Evolutionary conservation across 1,140 invertebrate genomes (phyloP).

Genomic region (Laodelphax striatellus): DNA sequence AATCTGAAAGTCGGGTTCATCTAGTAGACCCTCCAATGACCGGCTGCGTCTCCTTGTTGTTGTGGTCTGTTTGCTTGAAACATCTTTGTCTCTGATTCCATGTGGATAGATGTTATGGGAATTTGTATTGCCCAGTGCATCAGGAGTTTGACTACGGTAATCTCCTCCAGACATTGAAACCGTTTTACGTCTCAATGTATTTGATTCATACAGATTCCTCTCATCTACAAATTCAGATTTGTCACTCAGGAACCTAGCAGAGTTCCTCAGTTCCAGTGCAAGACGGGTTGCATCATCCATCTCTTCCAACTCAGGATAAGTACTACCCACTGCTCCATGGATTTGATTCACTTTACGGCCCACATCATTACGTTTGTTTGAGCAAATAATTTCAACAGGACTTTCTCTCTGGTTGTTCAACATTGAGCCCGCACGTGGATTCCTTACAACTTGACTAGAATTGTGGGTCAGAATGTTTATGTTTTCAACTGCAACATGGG

Average conservation of each 20-base stretch:
- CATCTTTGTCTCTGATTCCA: conserved; percentile 33
- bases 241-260: conserved; percentile 52
- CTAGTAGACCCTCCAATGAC: conserved; percentile 50
- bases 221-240: conserved; percentile 58
- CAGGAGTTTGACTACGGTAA: conserved; percentile 25
- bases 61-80: conserved; percentile 4
- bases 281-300: conserved; percentile 40
- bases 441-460: conserved; percentile 7
- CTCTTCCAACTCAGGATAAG: conserved; percentile 17
- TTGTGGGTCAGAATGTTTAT: background rate
- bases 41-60: conserved; percentile 31
- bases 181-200: conserved; percentile 44
- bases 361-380: conserved; percentile 56
- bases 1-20: conserved; percentile 36
- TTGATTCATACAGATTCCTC: conserved; percentile 63
- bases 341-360: conserved; percentile 71
- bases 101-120: conserved; percentile 41
- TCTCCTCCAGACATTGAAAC: conserved; percentile 24
- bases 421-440: background rate
- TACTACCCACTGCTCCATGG: conserved; percentile 6
- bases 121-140: conserved; percentile 14
- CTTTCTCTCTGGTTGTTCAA: conserved; percentile 55
- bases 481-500: background rate
- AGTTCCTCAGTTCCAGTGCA: conserved; percentile 48
- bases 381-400: conserved; percentile 24